Evolutionary conservation across 2,888 invertebrate genomes (phyloP), one percentile per base, ranked within the genome.

Genomic region (Lepetodrilus schrolli): DNA sequence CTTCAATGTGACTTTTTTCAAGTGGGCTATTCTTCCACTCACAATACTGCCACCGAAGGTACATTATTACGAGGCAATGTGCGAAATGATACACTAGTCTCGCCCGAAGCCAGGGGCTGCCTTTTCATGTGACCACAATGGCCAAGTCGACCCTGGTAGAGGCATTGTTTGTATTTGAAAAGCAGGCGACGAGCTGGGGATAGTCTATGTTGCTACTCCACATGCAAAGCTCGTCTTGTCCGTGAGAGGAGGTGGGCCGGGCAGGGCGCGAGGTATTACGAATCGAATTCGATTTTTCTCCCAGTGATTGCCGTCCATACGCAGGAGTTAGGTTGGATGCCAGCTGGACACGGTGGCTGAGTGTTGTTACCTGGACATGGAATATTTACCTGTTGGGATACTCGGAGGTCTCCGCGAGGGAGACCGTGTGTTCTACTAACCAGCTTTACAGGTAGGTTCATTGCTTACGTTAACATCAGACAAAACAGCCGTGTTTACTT

Each of bases 51-150:
- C 50, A 48, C 47, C 47, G 51, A 43, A 38, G 65, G 70, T 38
- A 36, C 43, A 70, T 51, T 66, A 43, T 72, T 49, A 70, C 70
- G 70, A 48, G 66, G 50, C 68, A 47, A 66, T 66, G 71, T 68
- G 74, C 68, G 71, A 74, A 73, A 66, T 74, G 74, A 74, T 74
- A 74, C 74, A 51, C 43, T 68, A 13, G 68, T 47, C 47, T 38
- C n/a, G 68, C 43, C 68, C 26, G 47, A 68, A 47, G 26, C 47
- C 13, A 10, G 47, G 43, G 68, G 26, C 30, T 47, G 26, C 26
- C 68, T 68, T 68, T 68, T 68, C 65, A 43, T 68, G 26, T 47
- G 47, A 17, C 30, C 68, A 68, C 68, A 68, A 68, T 43, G 26
- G 68, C 68, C 26, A 13, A 23, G 10, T 23, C 47, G 47, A 68